Evolutionary conservation across 64 coral and sea anemone genomes (phyloP).

Genomic region (Catalaphyllia jardinei): DNA sequence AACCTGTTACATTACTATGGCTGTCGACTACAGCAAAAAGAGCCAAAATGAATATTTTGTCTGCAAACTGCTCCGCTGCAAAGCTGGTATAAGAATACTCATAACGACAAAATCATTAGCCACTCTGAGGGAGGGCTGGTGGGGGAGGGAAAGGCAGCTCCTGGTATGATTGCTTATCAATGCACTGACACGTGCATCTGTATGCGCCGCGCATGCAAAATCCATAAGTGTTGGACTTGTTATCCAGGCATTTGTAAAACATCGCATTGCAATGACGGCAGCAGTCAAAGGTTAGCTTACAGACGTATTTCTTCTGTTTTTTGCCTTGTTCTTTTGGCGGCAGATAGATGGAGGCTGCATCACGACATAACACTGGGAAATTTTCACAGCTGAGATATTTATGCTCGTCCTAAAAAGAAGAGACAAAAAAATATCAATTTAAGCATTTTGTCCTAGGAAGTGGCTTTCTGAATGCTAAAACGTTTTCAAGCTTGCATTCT

Average conservation of each 20-base stretch:
- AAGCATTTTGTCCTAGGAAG: neutral
- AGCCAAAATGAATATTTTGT: neutral
- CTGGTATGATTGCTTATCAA: neutral
- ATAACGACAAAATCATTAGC: too few relatives aligned
- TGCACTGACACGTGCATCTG: neutral
- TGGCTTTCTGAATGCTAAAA: too few relatives aligned
- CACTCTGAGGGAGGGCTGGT: too few relatives aligned
- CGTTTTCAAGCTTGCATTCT: too few relatives aligned
- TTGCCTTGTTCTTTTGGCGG: too few relatives aligned
- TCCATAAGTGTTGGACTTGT: neutral
- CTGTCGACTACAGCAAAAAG: neutral
- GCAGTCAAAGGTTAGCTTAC: neutral
- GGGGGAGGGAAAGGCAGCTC: neutral
- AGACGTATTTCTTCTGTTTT: neutral
- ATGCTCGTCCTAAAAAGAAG: neutral
- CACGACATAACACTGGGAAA: neutral
- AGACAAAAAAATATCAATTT: neutral
- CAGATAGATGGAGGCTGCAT: neutral
- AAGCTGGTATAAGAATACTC: neutral
- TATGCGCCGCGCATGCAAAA: neutral
- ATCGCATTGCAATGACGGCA: neutral
- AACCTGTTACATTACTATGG: neutral
- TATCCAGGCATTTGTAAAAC: neutral
- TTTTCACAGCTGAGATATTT: constrained; percentile 6
- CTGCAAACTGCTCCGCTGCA: neutral